Percentiles rank a stretch among this genome's conserved stretches.
Conservation (phyloP, 1,140 invertebrate species). For the Homarus americanus region DNA sequence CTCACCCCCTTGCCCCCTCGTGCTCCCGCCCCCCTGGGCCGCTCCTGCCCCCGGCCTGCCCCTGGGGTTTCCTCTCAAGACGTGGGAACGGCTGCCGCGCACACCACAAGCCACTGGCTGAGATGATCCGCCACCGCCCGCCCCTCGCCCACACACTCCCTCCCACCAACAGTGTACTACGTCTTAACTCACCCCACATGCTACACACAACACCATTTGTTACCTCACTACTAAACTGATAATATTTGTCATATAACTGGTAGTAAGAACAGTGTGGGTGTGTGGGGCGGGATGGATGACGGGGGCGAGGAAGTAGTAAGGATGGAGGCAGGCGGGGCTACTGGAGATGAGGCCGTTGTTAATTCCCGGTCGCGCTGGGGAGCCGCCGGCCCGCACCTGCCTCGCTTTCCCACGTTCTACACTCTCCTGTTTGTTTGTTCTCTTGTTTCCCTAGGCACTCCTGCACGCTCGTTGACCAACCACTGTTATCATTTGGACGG, state of each 20-base stretch:
- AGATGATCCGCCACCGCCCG: neutral
- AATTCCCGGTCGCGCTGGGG: too few relatives aligned
- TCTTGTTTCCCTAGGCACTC: neutral
- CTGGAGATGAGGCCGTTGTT: too few relatives aligned
- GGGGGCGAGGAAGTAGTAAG: too few relatives aligned
- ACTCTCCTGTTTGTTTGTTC: neutral
- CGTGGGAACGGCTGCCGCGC: conserved; percentile 8
- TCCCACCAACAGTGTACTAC: neutral
- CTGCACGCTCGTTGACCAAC: neutral
- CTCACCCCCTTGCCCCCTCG: neutral
- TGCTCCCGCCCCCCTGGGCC: neutral
- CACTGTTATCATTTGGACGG: neutral
- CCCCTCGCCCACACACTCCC: neutral
- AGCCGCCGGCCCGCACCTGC: neutral
- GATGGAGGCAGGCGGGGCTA: too few relatives aligned
- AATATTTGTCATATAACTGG: too few relatives aligned
- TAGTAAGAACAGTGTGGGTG: too few relatives aligned
- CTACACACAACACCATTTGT: too few relatives aligned
- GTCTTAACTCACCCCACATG: neutral
- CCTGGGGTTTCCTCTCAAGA: neutral
- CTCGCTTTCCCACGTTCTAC: conserved; percentile 5
- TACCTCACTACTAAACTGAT: too few relatives aligned
- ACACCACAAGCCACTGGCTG: neutral
- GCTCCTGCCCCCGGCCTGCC: neutral
- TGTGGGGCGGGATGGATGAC: too few relatives aligned